Evolutionary conservation across 92 coral and sea anemone genomes (phyloP), one percentile per base, ranked within the genome.

Genomic region (Phenganax subtilis): DNA sequence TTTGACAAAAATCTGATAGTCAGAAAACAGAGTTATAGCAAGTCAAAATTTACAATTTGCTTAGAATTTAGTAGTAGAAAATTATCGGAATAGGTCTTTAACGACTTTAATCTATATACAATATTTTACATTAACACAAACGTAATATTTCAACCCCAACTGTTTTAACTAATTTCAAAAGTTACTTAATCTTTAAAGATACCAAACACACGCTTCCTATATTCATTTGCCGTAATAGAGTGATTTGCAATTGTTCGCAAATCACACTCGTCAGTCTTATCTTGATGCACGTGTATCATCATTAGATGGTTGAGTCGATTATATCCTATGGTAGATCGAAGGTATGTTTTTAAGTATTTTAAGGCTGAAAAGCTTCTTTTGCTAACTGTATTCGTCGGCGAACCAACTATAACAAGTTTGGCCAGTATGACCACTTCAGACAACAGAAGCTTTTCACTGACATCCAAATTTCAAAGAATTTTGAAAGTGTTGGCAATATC

Each of bases 361-460:
- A 85, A 85, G 27, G 88, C 88, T 16, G 86, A 88, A 71, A 88
- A 88, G 55, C 81, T 80, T 53, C 88, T 83, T 76, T 88, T 81
- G 70, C 86, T 88, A 17, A 77, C 84, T 44, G 88, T 86, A 88
- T 88, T 85, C 72, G 87, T 85, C 68, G 91, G 75, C 70, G 88
- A 88, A 75, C 82, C 76, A 12, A 85, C 86, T 56, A 85, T 64
- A 71, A 75, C 51, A n/a, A 88, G 61, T 70, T 85, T 88, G 10
- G 86, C 90, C 83, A 88, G 74, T 31, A 77, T 85, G 64, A 87
- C 81, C 58, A 85, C 72, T 51, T 88, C 86, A 54, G 86, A 80
- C 37, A 87, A 75, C 80, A 87, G 88, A 44, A 75, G 66, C 77
- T 85, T 87, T 60, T 77, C 82, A 82, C 72, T 11, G 37, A 76